Conservation (phyloP, 2,888 invertebrate genomes). For the Acleris literana region DNA sequence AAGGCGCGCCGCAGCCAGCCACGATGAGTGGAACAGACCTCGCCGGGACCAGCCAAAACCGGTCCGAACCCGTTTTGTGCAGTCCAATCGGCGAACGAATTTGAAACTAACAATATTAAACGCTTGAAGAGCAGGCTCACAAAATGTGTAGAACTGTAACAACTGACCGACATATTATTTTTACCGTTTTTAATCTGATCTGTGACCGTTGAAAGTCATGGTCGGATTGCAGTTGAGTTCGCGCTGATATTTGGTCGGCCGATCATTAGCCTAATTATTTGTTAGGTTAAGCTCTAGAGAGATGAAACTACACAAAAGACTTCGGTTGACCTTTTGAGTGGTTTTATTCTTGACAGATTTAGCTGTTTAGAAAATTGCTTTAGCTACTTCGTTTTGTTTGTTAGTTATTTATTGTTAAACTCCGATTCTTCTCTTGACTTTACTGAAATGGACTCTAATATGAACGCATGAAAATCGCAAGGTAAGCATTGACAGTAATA, state of each 20-base stretch:
- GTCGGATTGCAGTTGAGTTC: background rate
- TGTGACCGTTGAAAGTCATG: too few species aligned
- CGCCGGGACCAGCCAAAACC: background rate
- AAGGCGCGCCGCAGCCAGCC: constrained; percentile 65
- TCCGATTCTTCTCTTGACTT: background rate
- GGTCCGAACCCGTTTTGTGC: constrained; percentile 3
- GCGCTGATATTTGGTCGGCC: constrained; percentile 11
- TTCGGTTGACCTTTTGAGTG: constrained; percentile 15
- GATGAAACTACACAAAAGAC: constrained; percentile 23
- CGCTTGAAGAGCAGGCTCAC: too few species aligned
- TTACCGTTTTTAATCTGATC: too few species aligned
- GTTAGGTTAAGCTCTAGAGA: constrained; percentile 14
- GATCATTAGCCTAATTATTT: constrained; percentile 9
- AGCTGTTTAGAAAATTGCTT: background rate
- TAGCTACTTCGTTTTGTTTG: background rate
- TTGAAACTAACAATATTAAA: too few species aligned
- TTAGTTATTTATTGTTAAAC: background rate
- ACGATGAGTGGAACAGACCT: constrained; percentile 52
- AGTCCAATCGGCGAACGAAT: background rate
- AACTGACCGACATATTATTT: too few species aligned
- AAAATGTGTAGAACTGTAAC: too few species aligned
- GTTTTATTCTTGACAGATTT: constrained; percentile 5
- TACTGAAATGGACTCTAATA: background rate
- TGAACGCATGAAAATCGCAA: background rate
- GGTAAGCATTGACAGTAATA: too few species aligned